A percentile compares a stretch with the other conserved stretches of the same genome.
phyloP scores from a whole-genome alignment of 1,140 invertebrate genomes.

The Mamestra configurata region DNA sequence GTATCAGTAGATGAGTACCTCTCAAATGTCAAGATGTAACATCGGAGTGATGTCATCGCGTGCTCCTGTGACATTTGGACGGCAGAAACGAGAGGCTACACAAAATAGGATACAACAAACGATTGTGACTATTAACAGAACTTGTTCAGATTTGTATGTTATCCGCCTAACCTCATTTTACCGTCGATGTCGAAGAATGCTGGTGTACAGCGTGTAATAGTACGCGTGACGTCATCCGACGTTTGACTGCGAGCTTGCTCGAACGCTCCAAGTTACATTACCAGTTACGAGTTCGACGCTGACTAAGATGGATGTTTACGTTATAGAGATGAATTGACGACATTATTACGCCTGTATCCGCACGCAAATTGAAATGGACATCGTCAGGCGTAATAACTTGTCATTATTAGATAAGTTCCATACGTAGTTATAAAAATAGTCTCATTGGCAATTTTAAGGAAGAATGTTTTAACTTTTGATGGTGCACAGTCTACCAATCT shows the following conservation, averaged over 20 bases:
- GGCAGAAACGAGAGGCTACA: slow-evolving; percentile 1
- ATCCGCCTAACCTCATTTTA: slow-evolving; percentile 37
- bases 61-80: slow-evolving; percentile 47
- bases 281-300: slow-evolving; percentile 6
- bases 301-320: slow-evolving; percentile 41
- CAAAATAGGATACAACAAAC: neutral
- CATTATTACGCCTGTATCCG: slow-evolving; percentile 40
- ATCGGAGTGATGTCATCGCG: slow-evolving; percentile 50
- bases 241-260: slow-evolving; percentile 1
- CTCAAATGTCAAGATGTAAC: slow-evolving; percentile 57
- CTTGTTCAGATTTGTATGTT: slow-evolving; percentile 36
- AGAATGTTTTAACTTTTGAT: neutral
- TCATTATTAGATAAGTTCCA: slow-evolving; percentile 1
- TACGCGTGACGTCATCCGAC: slow-evolving; percentile 21
- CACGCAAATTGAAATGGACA: slow-evolving; percentile 13
- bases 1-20: slow-evolving; percentile 14
- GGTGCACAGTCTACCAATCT: neutral
- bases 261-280: slow-evolving; percentile 12
- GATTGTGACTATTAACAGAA: slow-evolving; percentile 12
- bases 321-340: slow-evolving; percentile 42
- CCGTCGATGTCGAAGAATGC: slow-evolving; percentile 31
- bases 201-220: slow-evolving; percentile 6
- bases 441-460: slow-evolving; percentile 9
- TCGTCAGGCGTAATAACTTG: neutral
- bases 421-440: slow-evolving; percentile 11